Conservation (phyloP, 2,797 vertebrate genomes). For the Gastrophryne carolinensis region DNA sequence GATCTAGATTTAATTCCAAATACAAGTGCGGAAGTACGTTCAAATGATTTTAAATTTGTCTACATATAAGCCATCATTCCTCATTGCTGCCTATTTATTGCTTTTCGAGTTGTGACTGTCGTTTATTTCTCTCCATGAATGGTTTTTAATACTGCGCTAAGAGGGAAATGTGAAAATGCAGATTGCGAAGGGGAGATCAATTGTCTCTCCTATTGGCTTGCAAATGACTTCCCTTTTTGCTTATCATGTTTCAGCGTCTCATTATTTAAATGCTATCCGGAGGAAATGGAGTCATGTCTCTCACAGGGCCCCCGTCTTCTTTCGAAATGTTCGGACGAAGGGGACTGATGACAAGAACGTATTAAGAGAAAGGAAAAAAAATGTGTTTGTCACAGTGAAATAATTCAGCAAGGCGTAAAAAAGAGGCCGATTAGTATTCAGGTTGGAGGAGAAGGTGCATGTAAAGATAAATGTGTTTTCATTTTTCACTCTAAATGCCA, state of each 20-base stretch:
- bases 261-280: slow-evolving; percentile 24
- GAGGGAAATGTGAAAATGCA: background rate
- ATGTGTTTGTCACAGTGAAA: background rate
- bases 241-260: slow-evolving; percentile 11
- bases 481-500: background rate
- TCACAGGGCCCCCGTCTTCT: background rate
- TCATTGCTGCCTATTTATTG: background rate
- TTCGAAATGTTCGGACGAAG: background rate
- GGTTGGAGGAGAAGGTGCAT: background rate
- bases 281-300: background rate
- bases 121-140: background rate
- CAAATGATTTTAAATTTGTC: no score
- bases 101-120: background rate
- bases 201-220: slow-evolving; percentile 13
- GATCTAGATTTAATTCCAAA: no score
- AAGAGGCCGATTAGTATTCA: slow-evolving; percentile 41
- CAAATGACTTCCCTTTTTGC: slow-evolving; percentile 9
- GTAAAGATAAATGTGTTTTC: slow-evolving; percentile 46
- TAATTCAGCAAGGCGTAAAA: background rate
- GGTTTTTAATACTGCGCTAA: background rate
- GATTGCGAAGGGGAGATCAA: background rate
- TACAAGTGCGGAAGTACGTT: no score
- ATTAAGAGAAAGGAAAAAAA: slow-evolving; percentile 1
- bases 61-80: background rate
- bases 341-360: background rate